phyloP scores from a whole-genome alignment of 2,113 vertebrate species.

The Rousettus leschenaultii region DNA sequence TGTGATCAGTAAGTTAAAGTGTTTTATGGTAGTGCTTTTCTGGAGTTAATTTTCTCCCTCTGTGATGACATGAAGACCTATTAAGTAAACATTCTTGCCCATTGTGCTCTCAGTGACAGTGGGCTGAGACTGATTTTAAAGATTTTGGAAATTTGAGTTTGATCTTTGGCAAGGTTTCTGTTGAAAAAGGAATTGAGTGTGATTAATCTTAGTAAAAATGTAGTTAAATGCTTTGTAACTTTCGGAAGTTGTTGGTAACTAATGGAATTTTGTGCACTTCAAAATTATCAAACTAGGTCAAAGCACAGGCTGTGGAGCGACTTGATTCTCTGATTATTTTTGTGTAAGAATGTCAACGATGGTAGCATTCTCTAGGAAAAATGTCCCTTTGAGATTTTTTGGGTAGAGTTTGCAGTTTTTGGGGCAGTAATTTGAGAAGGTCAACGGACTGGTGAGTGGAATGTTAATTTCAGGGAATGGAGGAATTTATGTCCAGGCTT shows the following conservation, averaged over 20 bases:
- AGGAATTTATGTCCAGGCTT: not conserved
- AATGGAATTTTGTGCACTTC: not conserved
- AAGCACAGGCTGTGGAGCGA: not conserved
- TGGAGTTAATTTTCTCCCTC: not conserved
- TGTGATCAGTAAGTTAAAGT: not conserved
- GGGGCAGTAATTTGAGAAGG: not conserved
- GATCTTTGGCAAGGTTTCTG: not conserved
- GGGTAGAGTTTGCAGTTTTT: not conserved
- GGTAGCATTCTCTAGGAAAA: not conserved
- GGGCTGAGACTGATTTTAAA: not conserved
- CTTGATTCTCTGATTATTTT: not conserved
- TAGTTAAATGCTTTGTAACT: not conserved
- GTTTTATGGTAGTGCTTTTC: not conserved
- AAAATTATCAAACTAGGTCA: not conserved
- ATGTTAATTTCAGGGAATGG: constrained; percentile 28
- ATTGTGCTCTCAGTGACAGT: not conserved
- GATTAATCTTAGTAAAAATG: not conserved
- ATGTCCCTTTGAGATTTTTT: not conserved
- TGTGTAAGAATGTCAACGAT: not conserved
- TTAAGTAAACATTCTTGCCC: not conserved
- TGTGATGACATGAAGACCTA: not conserved
- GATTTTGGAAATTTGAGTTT: not conserved
- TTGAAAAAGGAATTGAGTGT: constrained; percentile 21
- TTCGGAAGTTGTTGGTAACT: not conserved
- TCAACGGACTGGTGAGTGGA: not conserved